Base-by-base conservation (phyloP, 1,140 invertebrate species). In the Drosophila neocordata region DNA sequence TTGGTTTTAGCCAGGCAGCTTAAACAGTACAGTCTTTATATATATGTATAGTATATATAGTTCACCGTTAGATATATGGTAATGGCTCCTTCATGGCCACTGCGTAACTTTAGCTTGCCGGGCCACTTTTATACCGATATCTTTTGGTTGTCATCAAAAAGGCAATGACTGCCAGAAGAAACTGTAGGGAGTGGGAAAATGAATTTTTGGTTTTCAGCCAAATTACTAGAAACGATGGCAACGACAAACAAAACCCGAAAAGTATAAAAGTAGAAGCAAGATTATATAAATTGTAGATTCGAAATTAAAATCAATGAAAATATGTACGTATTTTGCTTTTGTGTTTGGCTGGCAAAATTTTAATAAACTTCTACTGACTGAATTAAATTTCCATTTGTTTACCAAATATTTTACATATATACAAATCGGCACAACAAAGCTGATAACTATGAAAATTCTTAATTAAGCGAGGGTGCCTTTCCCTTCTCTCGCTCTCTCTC, bases 31-130 rank as follows among this genome's bases (percentile, higher is more conserved):
- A 18, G 41, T 48, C 41, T 20, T 20, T 48, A 20, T 48, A 48
- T 31, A 31, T 1, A 2, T 2, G 27, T 6, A 31, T 31, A 31
- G 27, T 31, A 18, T 61, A 55, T 76, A 69, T 60, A 76, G 72
- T 69, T 76, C 73, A 71, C 73, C 81, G 78, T 71, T 76, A 88
- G 71, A 87, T 88, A 75, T 82, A 82, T 88, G 82, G 71, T 72
- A 88, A 82, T 87, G 83, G 73, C 52, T 51, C 69, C 38, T 69
- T 59, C 53, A 66, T 76, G 73, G 83, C 59, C 60, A 66, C 72
- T 80, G 77, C 61, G 63, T 64, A 64, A 72, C 67, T 76, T 57
- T 64, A 67, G 67, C 67, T 76, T 51, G 65, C 71, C 65, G 64
- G 57, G 69, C 77, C 64, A 79, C 64, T 67, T 84, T 65, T 76